Conservation (phyloP, 2,113 vertebrate species). For the Apaloderma vittatum region DNA sequence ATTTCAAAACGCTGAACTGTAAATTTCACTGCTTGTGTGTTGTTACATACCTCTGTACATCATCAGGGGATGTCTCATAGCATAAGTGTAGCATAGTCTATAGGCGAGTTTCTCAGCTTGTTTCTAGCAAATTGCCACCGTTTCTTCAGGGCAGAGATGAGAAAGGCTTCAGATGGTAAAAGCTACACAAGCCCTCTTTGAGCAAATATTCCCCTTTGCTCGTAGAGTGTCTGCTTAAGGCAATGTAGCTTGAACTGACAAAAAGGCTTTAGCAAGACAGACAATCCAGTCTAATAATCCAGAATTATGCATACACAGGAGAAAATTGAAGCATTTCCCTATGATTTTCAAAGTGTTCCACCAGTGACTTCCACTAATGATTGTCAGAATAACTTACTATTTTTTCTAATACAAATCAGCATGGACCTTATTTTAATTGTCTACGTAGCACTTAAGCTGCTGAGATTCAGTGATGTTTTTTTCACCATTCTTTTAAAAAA, state of each 20-base stretch:
- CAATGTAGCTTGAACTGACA: neutral
- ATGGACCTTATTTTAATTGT: neutral
- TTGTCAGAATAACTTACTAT: neutral
- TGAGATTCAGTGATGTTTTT: neutral
- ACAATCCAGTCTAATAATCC: neutral
- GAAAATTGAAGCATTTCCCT: neutral
- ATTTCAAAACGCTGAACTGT: neutral
- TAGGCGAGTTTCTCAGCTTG: neutral
- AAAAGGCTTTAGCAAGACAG: neutral
- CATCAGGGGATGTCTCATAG: neutral
- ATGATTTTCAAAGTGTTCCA: neutral
- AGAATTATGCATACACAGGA: neutral
- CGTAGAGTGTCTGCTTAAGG: neutral
- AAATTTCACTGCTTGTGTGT: neutral
- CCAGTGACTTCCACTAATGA: neutral
- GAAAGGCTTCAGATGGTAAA: neutral
- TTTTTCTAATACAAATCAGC: neutral
- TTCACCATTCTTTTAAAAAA: conserved; percentile 1
- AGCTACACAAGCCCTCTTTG: neutral
- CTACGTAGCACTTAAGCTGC: neutral
- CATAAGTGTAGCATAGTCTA: neutral
- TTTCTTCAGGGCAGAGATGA: neutral
- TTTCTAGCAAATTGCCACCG: neutral
- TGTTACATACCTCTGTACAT: neutral
- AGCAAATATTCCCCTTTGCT: neutral